phyloP scores from a whole-genome alignment of 2,113 vertebrate species.

The Thamnophis sirtalis region DNA sequence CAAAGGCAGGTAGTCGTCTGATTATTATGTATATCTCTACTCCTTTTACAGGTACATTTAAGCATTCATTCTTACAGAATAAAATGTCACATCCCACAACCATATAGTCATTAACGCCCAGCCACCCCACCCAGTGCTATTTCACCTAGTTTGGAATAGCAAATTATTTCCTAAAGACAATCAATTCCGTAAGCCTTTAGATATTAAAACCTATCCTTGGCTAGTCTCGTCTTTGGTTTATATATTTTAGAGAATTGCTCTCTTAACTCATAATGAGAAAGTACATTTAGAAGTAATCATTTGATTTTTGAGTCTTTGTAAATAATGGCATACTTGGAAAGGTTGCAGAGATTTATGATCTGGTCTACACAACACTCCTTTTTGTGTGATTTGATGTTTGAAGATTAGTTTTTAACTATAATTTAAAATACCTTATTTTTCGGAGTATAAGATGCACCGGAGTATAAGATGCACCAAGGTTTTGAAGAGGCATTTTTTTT shows the following conservation, averaged over 20 bases:
- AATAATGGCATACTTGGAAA: neutral
- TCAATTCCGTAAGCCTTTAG: neutral
- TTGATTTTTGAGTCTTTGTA: neutral
- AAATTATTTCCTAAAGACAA: neutral
- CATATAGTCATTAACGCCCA: neutral
- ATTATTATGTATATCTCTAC: neutral
- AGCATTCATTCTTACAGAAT: neutral
- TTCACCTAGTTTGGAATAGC: neutral
- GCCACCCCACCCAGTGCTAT: too few relatives aligned
- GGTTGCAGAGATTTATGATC: too few relatives aligned
- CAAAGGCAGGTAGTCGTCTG: neutral
- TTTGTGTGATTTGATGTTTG: neutral
- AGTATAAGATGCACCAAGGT: too few relatives aligned
- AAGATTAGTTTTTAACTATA: neutral
- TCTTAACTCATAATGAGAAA: neutral
- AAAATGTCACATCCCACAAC: neutral
- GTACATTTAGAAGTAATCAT: neutral
- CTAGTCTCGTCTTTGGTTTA: neutral
- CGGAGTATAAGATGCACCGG: too few relatives aligned
- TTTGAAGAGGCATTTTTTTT: too few relatives aligned
- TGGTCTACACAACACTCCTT: neutral
- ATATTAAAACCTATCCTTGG: neutral
- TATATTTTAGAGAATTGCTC: neutral
- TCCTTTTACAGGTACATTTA: neutral
- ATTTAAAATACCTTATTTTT: neutral